Conservation (phyloP, 2,797 vertebrate species). For the Podarcis siculus region DNA sequence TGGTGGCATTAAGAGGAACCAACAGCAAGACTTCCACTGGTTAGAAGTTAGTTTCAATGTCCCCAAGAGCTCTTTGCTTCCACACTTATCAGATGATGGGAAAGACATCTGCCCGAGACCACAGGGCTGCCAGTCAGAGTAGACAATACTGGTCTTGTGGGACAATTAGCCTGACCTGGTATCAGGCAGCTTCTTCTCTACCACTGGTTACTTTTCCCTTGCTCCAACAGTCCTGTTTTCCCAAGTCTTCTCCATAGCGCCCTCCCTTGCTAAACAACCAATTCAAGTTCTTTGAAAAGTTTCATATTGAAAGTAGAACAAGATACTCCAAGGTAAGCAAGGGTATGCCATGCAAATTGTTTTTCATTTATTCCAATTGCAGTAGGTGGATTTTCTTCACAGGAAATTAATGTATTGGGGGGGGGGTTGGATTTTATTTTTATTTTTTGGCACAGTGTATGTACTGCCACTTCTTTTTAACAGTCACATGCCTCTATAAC, state of each 20-base stretch:
- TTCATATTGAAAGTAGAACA: not conserved
- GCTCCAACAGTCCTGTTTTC: not conserved
- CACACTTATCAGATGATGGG: not conserved
- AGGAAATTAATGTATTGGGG: not conserved
- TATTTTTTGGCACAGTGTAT: not conserved
- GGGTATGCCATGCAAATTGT: not conserved
- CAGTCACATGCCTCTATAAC: not conserved
- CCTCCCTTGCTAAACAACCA: not conserved
- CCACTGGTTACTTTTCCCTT: not conserved
- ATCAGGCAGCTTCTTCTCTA: not conserved
- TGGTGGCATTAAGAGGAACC: not conserved
- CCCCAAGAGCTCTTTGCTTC: not conserved
- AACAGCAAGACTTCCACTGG: not conserved
- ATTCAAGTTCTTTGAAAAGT: not conserved
- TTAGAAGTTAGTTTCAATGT: not conserved
- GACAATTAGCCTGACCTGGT: not conserved
- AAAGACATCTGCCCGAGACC: not conserved
- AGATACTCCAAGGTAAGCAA: not conserved
- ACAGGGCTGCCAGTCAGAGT: not conserved
- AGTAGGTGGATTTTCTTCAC: not conserved
- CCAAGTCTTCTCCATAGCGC: not conserved
- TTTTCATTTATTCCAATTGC: not conserved
- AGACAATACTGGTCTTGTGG: too few relatives aligned
- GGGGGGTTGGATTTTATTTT: too few relatives aligned
- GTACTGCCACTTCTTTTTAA: not conserved